Evolutionary conservation across 2,113 vertebrate species (phyloP), one percentile per base, ranked within the genome.

Genomic region (Camelus dromedarius): DNA sequence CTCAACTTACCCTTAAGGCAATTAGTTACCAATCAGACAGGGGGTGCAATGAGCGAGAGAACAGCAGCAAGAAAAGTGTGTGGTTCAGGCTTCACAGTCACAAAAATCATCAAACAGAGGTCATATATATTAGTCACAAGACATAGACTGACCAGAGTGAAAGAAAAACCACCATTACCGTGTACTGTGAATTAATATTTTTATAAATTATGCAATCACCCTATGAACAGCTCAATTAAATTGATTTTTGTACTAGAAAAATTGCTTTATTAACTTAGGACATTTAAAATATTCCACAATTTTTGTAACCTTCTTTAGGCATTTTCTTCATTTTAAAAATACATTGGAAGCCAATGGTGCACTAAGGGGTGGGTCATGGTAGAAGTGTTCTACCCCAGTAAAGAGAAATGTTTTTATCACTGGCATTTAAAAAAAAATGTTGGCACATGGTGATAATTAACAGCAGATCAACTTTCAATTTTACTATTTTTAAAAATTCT

Each of bases 241-340:
- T 67, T 72, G 19, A 48, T 91, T 89, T 91, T 89, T 35, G 9
- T 62, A 64, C 14, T 84, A 72, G 60, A 95, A 92, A 10, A 91
- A 38, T 67, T 89, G 30, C 67, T 24, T 76, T 87, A 73, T 56
- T 83, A 84, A 64, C 56, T 86, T n/a, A 93, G 75, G 46, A 73
- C 19, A 86, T 48, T 83, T 70, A 75, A 75, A 89, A 91, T 70
- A 67, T 42, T 95, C 26, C 12, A 77, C 81, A 75, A 76, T 28
- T 50, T 90, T 82, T 87, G 9, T 67, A 83, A 67, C 30, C 58
- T 2, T 46, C 3, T 89, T 96, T 56, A 70, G 32, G 28, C 14
- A 87, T 88, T 93, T 77, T 85, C 83, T 89, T 94, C 20, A 42
- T 75, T 91, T 91, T 70, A 64, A 67, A 19, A 93, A 67, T 50